Conservation (phyloP, 2,888 invertebrate genomes). For the Cheilosia urbana region DNA sequence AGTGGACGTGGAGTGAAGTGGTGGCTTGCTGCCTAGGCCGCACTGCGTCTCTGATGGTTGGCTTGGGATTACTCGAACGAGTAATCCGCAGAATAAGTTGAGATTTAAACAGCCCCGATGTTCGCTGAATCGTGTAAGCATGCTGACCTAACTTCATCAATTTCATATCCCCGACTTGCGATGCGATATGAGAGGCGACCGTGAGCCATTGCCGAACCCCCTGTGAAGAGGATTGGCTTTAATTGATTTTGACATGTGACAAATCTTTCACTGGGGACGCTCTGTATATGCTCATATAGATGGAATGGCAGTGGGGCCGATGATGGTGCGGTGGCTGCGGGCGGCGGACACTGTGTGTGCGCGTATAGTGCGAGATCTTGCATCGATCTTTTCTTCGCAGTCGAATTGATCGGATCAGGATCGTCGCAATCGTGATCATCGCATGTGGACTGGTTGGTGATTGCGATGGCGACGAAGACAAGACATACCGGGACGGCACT, state of each 20-base stretch:
- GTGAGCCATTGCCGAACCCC: conserved; percentile 79
- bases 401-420: conserved; percentile 75
- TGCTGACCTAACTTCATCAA: conserved; percentile 82
- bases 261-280: conserved; percentile 79
- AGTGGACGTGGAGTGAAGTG: conserved; percentile 52
- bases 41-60: neutral
- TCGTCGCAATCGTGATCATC: conserved; percentile 74
- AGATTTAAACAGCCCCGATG: conserved; percentile 79
- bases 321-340: no score
- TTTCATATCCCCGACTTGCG: conserved; percentile 77
- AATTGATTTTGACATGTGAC: conserved; percentile 84
- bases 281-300: neutral
- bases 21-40: conserved; percentile 62
- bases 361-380: conserved; percentile 73
- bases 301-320: neutral
- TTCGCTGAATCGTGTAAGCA: conserved; percentile 83
- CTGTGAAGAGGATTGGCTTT: conserved; percentile 83
- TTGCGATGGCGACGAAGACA: conserved; percentile 74
- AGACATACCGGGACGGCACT: conserved; percentile 74
- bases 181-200: conserved; percentile 73
- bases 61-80: conserved; percentile 66
- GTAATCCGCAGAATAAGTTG: conserved; percentile 75
- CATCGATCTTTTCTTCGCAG: conserved; percentile 73
- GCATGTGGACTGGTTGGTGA: conserved; percentile 72
- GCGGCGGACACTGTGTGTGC: conserved; percentile 21